Evolutionary conservation across 2,797 vertebrate species (phyloP).

Genomic region (Phyllotis vaccarum): DNA sequence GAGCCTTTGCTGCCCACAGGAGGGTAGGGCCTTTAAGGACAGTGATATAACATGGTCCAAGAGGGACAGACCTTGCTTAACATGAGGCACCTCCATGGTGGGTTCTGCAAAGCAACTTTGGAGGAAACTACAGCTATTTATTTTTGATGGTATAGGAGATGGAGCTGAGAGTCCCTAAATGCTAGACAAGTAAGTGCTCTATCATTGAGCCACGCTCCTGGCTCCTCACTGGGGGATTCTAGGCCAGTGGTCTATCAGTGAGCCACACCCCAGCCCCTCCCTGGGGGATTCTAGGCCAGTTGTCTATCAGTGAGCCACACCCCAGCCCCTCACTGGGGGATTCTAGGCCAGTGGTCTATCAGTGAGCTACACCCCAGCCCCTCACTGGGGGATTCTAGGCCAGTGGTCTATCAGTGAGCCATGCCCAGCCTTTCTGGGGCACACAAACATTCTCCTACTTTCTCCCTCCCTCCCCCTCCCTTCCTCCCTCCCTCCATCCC

Average conservation of each 20-base stretch:
- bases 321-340: no score
- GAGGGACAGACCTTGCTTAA: neutral
- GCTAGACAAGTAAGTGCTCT: neutral
- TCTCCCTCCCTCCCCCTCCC: neutral
- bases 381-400: neutral
- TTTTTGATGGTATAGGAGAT: neutral
- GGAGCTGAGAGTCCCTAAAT: neutral
- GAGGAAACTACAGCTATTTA: neutral
- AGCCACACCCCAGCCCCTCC: neutral
- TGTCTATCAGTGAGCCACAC: neutral
- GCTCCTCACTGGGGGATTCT: neutral
- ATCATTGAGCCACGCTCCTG: no score
- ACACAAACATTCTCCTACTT: no score
- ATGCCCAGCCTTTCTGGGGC: neutral
- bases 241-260: neutral
- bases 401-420: neutral
- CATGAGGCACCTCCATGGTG: accelerated
- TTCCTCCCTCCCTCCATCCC: no score
- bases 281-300: neutral
- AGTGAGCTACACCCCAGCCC: no score
- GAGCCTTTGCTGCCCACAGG: slow-evolving; percentile 37
- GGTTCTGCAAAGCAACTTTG: neutral
- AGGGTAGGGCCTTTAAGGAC: neutral
- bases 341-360: neutral
- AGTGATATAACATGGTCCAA: neutral